phyloP scores from a whole-genome alignment of 2,113 vertebrate species.

The Phyllostomus hastatus region DNA sequence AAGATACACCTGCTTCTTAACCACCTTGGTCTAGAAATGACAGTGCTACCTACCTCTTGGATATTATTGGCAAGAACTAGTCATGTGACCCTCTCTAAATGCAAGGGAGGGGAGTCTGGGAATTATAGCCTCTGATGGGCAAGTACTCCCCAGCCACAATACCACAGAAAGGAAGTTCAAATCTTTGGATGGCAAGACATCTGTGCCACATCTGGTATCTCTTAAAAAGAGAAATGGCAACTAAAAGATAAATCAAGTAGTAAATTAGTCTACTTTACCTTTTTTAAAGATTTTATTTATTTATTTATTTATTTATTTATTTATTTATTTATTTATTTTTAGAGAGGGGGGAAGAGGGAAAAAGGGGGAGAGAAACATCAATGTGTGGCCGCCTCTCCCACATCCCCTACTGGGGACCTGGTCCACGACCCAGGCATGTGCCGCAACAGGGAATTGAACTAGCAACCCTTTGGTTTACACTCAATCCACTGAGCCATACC shows the following conservation, averaged over 20 bases:
- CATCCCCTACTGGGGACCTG: too few species aligned
- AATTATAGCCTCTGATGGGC: not conserved
- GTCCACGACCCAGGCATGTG: too few species aligned
- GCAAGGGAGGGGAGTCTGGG: not conserved
- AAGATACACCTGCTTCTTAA: not conserved
- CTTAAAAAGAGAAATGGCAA: not conserved
- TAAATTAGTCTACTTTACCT: not conserved
- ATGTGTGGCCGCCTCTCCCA: too few species aligned
- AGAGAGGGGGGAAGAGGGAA: too few species aligned
- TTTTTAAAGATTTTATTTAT: not conserved
- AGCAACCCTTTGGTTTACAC: too few species aligned
- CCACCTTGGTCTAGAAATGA: not conserved
- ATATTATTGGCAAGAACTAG: not conserved
- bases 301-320: too few species aligned
- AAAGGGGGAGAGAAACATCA: too few species aligned
- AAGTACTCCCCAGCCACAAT: not conserved
- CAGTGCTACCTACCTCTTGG: not conserved
- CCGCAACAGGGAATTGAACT: too few species aligned
- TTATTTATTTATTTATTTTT: too few species aligned
- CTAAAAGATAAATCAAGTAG: not conserved
- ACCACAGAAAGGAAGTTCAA: not conserved
- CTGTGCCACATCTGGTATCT: not conserved
- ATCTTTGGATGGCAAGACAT: not conserved
- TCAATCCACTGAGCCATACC: too few species aligned
- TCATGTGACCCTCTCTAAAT: not conserved